phyloP scores from a whole-genome alignment of 2,888 invertebrate genomes.

The Teleiodes luculella region DNA sequence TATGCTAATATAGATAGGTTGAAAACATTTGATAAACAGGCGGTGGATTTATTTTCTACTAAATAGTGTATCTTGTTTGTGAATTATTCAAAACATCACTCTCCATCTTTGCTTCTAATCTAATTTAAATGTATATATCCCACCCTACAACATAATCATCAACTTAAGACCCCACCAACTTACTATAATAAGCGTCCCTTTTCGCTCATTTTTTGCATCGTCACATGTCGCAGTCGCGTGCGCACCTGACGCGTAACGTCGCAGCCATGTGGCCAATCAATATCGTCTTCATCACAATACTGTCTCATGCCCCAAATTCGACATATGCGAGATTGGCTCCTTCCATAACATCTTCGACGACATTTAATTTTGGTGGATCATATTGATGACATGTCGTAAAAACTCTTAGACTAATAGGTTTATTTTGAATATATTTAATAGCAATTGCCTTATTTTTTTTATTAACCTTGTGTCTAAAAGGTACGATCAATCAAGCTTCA shows the following conservation, averaged over 20 bases:
- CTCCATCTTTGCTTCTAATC: too few relatives aligned
- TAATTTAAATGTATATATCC: not conserved
- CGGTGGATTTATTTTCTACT: too few relatives aligned
- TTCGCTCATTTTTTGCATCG: constrained; percentile 34
- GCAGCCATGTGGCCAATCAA: constrained; percentile 3
- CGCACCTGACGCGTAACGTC: constrained; percentile 54
- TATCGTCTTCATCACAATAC: constrained; percentile 5
- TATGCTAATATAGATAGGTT: too few relatives aligned
- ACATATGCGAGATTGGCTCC: not conserved
- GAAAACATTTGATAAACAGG: too few relatives aligned
- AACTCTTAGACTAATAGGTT: not conserved
- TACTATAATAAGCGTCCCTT: constrained; percentile 10
- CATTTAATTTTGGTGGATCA: constrained; percentile 8
- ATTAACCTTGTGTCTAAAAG: too few relatives aligned
- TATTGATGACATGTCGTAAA: not conserved
- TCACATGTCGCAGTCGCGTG: constrained; percentile 47
- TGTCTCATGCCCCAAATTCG: constrained; percentile 4
- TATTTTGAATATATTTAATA: too few relatives aligned
- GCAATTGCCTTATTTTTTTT: too few relatives aligned
- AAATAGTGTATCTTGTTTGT: too few relatives aligned
- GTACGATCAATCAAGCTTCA: too few relatives aligned
- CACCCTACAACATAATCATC: not conserved
- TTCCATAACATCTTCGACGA: constrained; percentile 10
- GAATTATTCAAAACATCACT: too few relatives aligned
- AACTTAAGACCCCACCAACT: not conserved